phyloP scores from a whole-genome alignment of 1,140 invertebrate species.

The Trichogramma pretiosum region DNA sequence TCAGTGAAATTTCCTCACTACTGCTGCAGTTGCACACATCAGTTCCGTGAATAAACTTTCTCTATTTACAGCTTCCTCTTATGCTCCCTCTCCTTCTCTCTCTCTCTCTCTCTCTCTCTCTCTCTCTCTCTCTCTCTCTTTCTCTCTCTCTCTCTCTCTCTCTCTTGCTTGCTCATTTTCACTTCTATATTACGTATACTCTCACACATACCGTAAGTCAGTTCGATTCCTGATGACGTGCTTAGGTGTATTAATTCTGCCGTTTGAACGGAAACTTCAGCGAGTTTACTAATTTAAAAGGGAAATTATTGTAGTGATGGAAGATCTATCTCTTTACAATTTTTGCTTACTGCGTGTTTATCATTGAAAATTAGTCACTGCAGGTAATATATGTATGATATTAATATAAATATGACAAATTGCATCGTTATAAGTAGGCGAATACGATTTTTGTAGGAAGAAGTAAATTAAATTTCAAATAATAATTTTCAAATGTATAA shows the following conservation, averaged over 20 bases:
- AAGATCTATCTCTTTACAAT: no score
- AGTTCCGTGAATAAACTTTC: background rate
- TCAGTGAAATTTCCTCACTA: conserved; percentile 6
- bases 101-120: conserved; percentile 5
- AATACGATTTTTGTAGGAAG: no score
- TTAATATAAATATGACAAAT: no score
- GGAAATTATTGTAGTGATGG: conserved; percentile 9
- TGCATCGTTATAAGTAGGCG: no score
- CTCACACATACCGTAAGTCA: no score
- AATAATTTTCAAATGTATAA: no score
- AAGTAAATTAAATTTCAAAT: no score
- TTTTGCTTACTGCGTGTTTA: no score
- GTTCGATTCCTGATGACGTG: conserved; percentile 16
- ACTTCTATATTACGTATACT: no score
- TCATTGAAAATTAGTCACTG: background rate
- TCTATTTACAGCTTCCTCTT: no score
- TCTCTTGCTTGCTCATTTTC: background rate
- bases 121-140: conserved; percentile 11
- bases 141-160: conserved; percentile 20
- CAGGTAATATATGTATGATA: no score
- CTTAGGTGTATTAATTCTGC: conserved; percentile 15
- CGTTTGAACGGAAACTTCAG: conserved; percentile 7
- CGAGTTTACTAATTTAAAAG: conserved; percentile 10
- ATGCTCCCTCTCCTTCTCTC: conserved; percentile 8
- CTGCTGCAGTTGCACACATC: background rate